Base-by-base conservation (phyloP, 2,797 vertebrate species). In the Simalia tracyae region DNA sequence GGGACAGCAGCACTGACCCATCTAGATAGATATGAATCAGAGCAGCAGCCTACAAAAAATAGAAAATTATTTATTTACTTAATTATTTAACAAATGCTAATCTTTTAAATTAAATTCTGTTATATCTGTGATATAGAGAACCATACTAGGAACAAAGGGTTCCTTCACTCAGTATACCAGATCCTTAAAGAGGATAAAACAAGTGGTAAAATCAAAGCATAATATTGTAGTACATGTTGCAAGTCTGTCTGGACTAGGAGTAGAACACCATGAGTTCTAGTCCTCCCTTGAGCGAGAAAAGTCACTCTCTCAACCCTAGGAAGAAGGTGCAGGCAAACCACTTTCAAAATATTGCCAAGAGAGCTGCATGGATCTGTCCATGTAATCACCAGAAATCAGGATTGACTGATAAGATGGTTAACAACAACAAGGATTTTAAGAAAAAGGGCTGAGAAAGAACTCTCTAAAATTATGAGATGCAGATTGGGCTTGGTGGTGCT, bases 21-120 rank as follows among this genome's bases (percentile, higher is more conserved):
- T 97, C 97, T 3, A 92, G 93, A 88, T 97, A 97, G 92, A 97
- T 94, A 36, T 97, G 96, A 81, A 97, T 46, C 0, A 97, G 95
- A 1, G 97, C 97, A 10, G 95, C 95, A 84, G 96, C 97, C 97
- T 97, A 84, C 46, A 22, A 88, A 93, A 93, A 91, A 91, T 14
- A 91, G 72, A 90, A 60, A n/a, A 24, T 72, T 12, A 36, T 81
- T 76, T 76, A 42, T 76, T 81, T 46, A 81, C 9, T 46, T 46
- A 9, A 54, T 54, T 54, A 81, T n/a, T 81, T 81, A 46, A 46
- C 9, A 46, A 81, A 46, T 46, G 42, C 89, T 8, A 57, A 72
- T 72, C 14, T 8, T 59, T 90, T 85, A 68, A 89, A 68, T 66
- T 19, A 86, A 84, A 94, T 36, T 8, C 19, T 89, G 17, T 46